Conservation (phyloP, 1,140 invertebrate genomes). For the Drosophila oshimai region DNA sequence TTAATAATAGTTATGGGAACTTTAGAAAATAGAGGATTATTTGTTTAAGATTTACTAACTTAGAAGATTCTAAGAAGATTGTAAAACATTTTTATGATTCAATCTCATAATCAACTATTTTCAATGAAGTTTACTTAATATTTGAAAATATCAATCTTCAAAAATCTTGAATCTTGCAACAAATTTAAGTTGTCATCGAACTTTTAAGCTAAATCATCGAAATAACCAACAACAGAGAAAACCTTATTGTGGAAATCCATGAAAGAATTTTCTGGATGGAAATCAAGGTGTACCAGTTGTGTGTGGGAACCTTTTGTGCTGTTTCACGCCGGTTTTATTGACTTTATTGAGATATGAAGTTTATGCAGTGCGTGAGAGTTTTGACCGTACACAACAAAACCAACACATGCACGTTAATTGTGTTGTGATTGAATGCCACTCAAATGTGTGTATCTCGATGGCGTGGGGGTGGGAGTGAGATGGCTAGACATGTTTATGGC, state of each 20-base stretch:
- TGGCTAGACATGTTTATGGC: constrained; percentile 22
- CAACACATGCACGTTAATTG: constrained; percentile 58
- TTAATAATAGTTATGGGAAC: not conserved
- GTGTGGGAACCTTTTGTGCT: constrained; percentile 14
- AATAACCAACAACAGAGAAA: not conserved
- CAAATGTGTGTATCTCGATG: constrained; percentile 41
- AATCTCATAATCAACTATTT: no score
- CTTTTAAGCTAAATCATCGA: not conserved
- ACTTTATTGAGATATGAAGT: constrained; percentile 43
- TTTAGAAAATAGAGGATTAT: no score
- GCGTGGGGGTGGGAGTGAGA: constrained; percentile 15
- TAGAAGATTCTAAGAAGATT: no score
- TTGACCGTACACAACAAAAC: constrained; percentile 16
- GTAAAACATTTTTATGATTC: no score
- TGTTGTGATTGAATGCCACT: constrained; percentile 69
- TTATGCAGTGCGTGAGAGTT: constrained; percentile 44
- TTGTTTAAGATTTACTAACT: no score
- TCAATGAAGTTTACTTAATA: no score
- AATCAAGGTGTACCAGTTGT: constrained; percentile 17
- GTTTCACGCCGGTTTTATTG: constrained; percentile 16
- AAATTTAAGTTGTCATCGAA: not conserved
- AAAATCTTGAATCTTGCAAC: no score
- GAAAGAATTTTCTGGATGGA: not conserved
- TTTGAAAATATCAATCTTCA: no score
- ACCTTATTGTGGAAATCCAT: no score